Evolutionary conservation across 2,113 vertebrate species (phyloP), one percentile per base, ranked within the genome.

Genomic region (Hoplias malabaricus): DNA sequence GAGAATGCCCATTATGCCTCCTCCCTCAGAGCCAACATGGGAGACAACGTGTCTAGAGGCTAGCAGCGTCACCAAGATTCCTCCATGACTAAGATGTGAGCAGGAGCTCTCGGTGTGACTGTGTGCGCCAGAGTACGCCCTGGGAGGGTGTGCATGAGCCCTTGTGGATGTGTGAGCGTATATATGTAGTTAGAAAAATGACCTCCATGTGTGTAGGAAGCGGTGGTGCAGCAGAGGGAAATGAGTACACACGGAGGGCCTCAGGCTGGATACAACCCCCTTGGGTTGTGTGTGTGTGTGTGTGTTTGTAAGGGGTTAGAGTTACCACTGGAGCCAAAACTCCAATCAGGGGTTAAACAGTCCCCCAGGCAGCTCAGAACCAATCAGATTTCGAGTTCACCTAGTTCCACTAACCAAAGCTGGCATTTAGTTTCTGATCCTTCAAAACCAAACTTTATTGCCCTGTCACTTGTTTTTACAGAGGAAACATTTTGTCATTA

Each of bases 261-360:
- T 89, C 90, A 86, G 54, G 83, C 89, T 86, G 88, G 84, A 89
- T 92, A 92, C 91, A 84, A 92, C 91, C 93, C 91, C 86, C 79
- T 61, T 42, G 25, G 81, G 72, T 42, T 79, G 73, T 69, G 65
- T 63, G 77, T 36, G 62, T 48, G n/a, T 40, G 31, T 53, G 34
- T 69, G 40, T 48, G 42, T 42, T 3, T 69, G n/a, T 7, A n/a
- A 91, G 91, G 84, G 89, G 92, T 92, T 95, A 92, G 90, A 90
- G 87, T 97, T 98, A 95, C 95, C 92, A 93, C 90, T 87, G 87
- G 90, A 95, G 94, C 94, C 94, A 42, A 88, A 89, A 86, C 88
- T 90, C 89, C 94, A 97, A 98, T 97, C 95, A 95, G 78, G 86
- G 96, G 96, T 98, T 97, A 99, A 98, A 92, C 95, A 96, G 92